Evolutionary conservation across 2,888 invertebrate species (phyloP).

Genomic region (Eupithecia subumbrata): DNA sequence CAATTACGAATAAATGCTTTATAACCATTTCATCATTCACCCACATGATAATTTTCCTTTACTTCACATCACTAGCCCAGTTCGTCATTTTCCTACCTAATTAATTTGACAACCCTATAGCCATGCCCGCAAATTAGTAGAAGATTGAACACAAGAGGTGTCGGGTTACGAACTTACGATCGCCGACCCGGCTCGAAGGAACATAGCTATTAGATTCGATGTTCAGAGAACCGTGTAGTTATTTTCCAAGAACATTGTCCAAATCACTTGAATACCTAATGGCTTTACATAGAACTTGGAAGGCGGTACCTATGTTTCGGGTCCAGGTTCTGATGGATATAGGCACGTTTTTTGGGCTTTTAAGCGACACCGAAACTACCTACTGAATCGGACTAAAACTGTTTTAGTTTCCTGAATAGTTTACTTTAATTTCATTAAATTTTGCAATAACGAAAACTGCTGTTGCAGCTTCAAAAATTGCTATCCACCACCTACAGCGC

Average conservation of each 20-base stretch:
- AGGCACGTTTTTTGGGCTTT: background rate
- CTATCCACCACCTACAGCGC: background rate
- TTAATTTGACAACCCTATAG: slow-evolving; percentile 58
- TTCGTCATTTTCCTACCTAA: background rate
- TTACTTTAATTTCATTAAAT: background rate
- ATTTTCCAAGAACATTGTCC: slow-evolving; percentile 27
- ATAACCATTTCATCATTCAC: background rate
- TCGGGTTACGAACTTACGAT: slow-evolving; percentile 68
- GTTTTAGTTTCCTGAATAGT: background rate
- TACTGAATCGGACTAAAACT: background rate
- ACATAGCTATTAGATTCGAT: slow-evolving; percentile 37
- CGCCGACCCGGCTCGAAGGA: slow-evolving; percentile 59
- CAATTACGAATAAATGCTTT: background rate
- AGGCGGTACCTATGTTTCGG: too few relatives aligned
- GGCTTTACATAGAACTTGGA: background rate
- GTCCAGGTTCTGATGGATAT: background rate
- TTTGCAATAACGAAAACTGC: background rate
- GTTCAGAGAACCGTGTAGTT: slow-evolving; percentile 14
- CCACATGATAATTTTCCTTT: background rate
- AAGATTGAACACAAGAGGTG: slow-evolving; percentile 77
- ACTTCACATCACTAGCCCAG: background rate
- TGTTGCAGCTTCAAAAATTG: background rate
- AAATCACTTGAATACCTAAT: background rate
- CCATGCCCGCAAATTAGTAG: slow-evolving; percentile 71
- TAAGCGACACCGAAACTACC: background rate